Evolutionary conservation across 2,113 vertebrate species (phyloP).

Genomic region (Naja naja): DNA sequence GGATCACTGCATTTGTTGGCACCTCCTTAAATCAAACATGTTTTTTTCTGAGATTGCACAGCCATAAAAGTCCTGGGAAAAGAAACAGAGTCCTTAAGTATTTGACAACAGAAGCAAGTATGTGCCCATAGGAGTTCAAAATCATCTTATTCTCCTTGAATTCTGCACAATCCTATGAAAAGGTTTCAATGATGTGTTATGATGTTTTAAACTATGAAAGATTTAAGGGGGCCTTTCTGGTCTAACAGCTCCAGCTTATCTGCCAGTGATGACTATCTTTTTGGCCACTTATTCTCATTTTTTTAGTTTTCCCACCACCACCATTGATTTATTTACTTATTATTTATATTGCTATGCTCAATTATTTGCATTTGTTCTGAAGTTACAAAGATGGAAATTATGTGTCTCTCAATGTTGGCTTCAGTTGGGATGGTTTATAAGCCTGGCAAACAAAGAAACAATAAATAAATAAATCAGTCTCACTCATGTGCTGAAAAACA

Average conservation of each 20-base stretch:
- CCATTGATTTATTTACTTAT: background rate
- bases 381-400: background rate
- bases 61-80: background rate
- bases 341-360: background rate
- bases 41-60: background rate
- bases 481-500: background rate
- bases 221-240: background rate
- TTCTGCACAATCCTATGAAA: background rate
- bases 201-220: background rate
- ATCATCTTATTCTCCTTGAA: background rate
- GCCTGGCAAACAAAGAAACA: background rate
- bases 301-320: background rate
- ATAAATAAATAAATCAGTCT: background rate
- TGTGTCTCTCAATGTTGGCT: background rate
- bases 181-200: background rate
- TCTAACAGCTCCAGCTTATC: background rate
- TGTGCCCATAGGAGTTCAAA: background rate
- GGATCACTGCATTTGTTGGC: background rate
- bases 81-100: background rate
- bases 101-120: background rate
- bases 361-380: background rate
- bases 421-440: background rate
- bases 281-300: background rate
- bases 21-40: background rate
- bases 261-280: background rate